phyloP scores from a whole-genome alignment of 1,140 invertebrate species.

The Trachymyrmex cornetzi region DNA sequence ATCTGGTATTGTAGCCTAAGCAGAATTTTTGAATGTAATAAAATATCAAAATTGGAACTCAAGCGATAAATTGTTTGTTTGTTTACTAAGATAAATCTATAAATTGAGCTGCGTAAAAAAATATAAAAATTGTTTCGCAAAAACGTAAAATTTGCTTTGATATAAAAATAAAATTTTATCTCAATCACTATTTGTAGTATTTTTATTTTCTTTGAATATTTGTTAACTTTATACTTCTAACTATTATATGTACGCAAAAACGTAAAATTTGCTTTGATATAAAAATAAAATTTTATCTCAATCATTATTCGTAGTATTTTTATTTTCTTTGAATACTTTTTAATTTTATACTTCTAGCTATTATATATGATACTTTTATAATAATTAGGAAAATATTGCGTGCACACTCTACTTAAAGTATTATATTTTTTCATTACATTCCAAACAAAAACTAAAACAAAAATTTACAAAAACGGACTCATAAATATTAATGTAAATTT shows the following conservation, averaged over 20 bases:
- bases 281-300: not conserved
- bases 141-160: not conserved
- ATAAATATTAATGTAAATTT: not conserved
- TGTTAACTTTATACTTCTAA: not conserved
- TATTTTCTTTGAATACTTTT: not conserved
- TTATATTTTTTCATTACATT: not conserved
- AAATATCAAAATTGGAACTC: not conserved
- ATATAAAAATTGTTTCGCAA: not conserved
- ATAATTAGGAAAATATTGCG: not conserved
- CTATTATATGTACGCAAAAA: not conserved
- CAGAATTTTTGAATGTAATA: not conserved
- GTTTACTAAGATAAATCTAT: not conserved
- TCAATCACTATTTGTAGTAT: not conserved
- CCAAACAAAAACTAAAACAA: not conserved
- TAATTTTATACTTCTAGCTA: not conserved
- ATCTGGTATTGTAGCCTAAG: not conserved
- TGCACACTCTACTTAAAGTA: not conserved
- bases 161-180: not conserved
- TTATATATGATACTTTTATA: not conserved
- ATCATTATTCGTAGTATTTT: not conserved
- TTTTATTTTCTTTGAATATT: not conserved
- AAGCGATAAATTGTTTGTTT: not conserved
- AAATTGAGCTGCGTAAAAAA: not conserved
- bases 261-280: not conserved
- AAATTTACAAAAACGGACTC: not conserved